These are phyloP conservation scores for Thryonomys swinderianus DNA, from an alignment of 2,113 vertebrate genomes.

Conservation along the genomic window DNA sequence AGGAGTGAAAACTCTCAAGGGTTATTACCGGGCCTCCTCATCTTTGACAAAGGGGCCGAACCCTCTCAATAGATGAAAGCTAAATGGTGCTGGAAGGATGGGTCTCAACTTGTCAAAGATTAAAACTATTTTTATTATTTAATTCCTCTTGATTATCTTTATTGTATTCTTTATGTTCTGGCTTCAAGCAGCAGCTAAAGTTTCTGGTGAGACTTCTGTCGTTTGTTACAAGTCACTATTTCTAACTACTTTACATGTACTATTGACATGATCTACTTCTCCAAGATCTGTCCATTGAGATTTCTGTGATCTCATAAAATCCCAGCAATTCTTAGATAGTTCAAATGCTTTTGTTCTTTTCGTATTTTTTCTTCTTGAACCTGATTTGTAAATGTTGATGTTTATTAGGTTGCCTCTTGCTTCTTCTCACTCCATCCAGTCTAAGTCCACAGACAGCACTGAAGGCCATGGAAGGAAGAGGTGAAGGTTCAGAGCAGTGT, in stretches of 20 bases:
- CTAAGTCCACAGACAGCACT: not conserved
- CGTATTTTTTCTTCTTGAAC: not conserved
- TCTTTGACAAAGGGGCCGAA: no score
- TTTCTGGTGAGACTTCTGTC: not conserved
- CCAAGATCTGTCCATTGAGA: not conserved
- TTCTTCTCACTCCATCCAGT: not conserved
- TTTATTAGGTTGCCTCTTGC: not conserved
- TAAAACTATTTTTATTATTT: not conserved
- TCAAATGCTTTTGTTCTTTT: not conserved
- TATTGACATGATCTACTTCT: not conserved
- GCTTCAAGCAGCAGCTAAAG: not conserved
- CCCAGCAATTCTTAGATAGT: not conserved
- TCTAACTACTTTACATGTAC: not conserved
- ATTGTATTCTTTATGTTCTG: not conserved
- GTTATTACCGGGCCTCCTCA: no score
- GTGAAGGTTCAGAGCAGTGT: not conserved
- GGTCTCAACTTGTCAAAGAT: no score
- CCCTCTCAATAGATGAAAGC: no score
- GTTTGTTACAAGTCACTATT: not conserved
- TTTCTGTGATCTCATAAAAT: not conserved
- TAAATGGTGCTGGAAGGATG: no score
- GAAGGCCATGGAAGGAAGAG: no score
- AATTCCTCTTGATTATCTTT: not conserved
- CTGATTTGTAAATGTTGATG: not conserved
- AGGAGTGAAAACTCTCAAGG: no score